Percentiles rank a stretch among this genome's conserved stretches.
These are phyloP conservation scores for Lochmaea crataegi DNA, from an alignment of 2,888 invertebrate genomes.

Conservation along the genomic window DNA sequence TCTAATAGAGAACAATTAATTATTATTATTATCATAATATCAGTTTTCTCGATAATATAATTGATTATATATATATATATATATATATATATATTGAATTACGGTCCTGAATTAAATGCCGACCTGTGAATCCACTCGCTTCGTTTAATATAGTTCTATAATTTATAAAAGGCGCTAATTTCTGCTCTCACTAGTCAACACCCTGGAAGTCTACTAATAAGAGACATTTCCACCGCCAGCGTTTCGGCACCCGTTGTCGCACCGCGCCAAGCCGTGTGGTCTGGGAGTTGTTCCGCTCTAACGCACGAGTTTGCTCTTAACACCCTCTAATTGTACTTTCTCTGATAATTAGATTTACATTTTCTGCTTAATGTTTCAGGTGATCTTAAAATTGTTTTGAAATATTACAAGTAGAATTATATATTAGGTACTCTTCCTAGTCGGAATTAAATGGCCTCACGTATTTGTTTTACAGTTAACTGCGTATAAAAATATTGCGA, in stretches of 20 bases:
- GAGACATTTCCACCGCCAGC: conserved; percentile 14
- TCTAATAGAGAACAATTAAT: neutral
- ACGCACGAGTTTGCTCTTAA: conserved; percentile 16
- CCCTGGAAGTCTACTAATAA: conserved; percentile 16
- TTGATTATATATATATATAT: neutral
- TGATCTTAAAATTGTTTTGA: neutral
- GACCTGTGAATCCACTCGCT: neutral
- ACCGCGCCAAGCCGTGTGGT: conserved; percentile 14
- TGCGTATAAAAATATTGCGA: too few relatives aligned
- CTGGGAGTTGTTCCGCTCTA: conserved; percentile 17
- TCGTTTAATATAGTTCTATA: conserved; percentile 9
- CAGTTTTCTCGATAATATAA: neutral
- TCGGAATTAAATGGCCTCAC: too few relatives aligned
- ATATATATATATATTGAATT: neutral
- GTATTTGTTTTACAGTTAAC: too few relatives aligned
- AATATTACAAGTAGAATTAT: neutral
- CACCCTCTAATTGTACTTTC: conserved; percentile 17
- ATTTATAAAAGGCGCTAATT: conserved; percentile 23
- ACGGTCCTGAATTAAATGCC: conserved; percentile 1
- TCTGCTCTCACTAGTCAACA: conserved; percentile 11
- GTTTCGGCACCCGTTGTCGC: neutral
- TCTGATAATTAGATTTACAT: neutral
- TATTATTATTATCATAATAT: neutral
- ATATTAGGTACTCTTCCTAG: too few relatives aligned
- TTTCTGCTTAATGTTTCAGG: conserved; percentile 3